Percentiles rank a stretch among this genome's conserved stretches.
These are phyloP conservation scores for Calameuta idolon DNA, from an alignment of 2,888 invertebrate species.

Conservation along the genomic window DNA sequence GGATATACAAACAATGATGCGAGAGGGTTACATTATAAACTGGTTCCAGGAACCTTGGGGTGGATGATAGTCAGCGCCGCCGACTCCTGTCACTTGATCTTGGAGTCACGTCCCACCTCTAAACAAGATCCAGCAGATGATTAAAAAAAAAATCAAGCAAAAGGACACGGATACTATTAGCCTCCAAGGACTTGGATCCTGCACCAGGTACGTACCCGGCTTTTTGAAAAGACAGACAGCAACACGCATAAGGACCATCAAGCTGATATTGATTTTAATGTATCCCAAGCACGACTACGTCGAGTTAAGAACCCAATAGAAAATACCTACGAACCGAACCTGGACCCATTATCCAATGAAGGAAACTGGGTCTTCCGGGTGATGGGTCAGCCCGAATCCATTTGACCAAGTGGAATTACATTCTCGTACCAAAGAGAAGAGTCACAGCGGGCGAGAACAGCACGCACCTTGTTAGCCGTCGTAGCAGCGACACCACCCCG, in stretches of 20 bases:
- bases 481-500: constrained; percentile 28
- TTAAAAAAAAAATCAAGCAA: background rate
- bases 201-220: background rate
- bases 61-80: background rate
- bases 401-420: background rate
- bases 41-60: constrained; percentile 5
- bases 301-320: background rate
- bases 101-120: constrained; percentile 1
- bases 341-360: background rate
- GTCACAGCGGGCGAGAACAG: constrained; percentile 14
- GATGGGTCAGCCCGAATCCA: background rate
- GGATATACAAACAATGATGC: constrained; percentile 8
- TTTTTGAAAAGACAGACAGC: background rate
- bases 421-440: constrained; percentile 1
- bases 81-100: background rate
- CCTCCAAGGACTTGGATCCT: background rate
- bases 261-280: background rate
- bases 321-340: background rate
- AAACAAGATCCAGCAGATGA: background rate
- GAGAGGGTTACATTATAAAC: constrained; percentile 8
- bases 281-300: background rate
- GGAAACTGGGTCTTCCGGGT: background rate
- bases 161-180: background rate
- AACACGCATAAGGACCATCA: background rate
- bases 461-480: constrained; percentile 17